Percentiles rank a stretch among this genome's conserved stretches.
phyloP scores from a whole-genome alignment of 2,888 invertebrate species.

The Catocala sponsa region DNA sequence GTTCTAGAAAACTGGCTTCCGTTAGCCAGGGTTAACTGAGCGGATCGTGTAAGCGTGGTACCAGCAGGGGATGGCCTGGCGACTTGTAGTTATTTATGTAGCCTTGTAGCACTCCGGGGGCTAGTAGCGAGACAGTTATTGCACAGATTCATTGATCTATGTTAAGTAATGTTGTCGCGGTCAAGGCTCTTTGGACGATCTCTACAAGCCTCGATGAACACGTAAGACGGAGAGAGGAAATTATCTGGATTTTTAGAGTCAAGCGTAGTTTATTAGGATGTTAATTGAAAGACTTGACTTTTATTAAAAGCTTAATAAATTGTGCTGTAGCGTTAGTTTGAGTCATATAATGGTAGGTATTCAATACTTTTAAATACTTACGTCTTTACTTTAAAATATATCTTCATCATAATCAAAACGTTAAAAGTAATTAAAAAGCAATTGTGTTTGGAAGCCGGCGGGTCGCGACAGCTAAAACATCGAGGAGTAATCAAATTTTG shows the following conservation, averaged over 20 bases:
- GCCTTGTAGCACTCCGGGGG: constrained; percentile 11
- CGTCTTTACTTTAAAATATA: no score
- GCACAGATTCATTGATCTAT: constrained; percentile 16
- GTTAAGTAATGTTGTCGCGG: constrained; percentile 8
- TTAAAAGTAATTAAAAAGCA: no score
- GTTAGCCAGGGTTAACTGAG: constrained; percentile 19
- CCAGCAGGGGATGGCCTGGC: constrained; percentile 24
- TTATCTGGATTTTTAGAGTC: neutral
- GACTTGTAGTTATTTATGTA: constrained; percentile 41
- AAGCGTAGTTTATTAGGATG: no score
- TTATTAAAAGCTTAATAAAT: no score
- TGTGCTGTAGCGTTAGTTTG: no score
- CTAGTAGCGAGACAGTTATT: constrained; percentile 13
- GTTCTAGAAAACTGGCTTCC: neutral
- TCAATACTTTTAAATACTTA: no score
- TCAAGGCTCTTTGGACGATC: constrained; percentile 3
- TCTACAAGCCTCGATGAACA: neutral
- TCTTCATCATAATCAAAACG: no score
- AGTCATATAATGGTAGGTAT: no score
- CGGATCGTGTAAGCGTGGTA: constrained; percentile 30
- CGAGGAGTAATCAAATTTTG: no score
- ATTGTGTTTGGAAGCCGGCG: no score
- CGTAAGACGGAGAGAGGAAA: neutral
- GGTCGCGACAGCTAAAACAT: no score
- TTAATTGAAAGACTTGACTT: no score